phyloP scores from a whole-genome alignment of 2,797 vertebrate genomes.

The Scolopax rusticola region DNA sequence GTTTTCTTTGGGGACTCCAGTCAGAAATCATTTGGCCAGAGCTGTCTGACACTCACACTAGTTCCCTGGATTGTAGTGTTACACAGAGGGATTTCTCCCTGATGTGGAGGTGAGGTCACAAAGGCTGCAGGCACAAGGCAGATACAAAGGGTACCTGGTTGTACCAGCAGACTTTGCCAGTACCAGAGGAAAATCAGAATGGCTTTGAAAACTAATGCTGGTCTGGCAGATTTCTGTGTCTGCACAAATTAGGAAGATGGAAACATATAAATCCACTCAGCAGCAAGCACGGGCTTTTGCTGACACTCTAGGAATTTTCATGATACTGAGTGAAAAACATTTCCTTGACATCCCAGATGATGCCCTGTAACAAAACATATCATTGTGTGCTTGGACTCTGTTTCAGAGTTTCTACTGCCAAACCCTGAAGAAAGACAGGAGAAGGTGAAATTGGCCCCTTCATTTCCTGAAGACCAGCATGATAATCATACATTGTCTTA shows the following conservation, averaged over 20 bases:
- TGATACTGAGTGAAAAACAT: not conserved
- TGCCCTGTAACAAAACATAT: not conserved
- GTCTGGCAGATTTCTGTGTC: not conserved
- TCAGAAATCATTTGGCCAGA: slow-evolving; percentile 37
- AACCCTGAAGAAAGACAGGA: not conserved
- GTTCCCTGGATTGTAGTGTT: not conserved
- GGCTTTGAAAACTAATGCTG: not conserved
- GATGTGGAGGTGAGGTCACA: not conserved
- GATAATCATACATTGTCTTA: not conserved
- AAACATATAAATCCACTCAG: slow-evolving; percentile 9
- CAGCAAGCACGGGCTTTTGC: slow-evolving; percentile 2
- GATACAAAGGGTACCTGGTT: not conserved
- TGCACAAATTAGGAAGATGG: not conserved
- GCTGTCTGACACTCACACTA: not conserved
- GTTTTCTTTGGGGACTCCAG: slow-evolving; percentile 14
- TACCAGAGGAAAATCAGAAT: slow-evolving; percentile 1
- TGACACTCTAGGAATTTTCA: not conserved
- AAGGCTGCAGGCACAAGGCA: not conserved
- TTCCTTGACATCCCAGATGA: not conserved
- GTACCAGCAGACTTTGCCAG: not conserved
- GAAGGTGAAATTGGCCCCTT: not conserved
- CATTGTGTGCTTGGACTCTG: rapidly evolving
- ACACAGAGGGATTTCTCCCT: not conserved
- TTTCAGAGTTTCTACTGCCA: not conserved
- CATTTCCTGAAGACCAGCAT: not conserved